These are phyloP conservation scores for Scaptomyza montana DNA, from an alignment of 1,140 invertebrate genomes.

Conservation along the genomic window DNA sequence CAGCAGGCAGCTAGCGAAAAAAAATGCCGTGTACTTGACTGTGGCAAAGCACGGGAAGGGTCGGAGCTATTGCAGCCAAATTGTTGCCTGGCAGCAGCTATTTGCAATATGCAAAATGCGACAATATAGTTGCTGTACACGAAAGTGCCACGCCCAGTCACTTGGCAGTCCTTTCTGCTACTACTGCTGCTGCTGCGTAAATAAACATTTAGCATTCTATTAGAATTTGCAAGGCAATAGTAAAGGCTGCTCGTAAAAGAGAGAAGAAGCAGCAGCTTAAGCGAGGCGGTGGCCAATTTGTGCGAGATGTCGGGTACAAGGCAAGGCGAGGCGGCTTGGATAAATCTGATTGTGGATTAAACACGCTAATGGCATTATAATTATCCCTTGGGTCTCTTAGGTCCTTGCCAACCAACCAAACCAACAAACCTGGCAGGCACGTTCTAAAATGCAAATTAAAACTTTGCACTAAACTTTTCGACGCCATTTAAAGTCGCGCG, in stretches of 20 bases:
- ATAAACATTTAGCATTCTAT: constrained; percentile 81
- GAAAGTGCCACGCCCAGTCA: constrained; percentile 60
- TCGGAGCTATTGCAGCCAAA: constrained; percentile 11
- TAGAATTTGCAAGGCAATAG: constrained; percentile 66
- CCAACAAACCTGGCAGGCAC: constrained; percentile 32
- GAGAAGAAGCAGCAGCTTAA: constrained; percentile 45
- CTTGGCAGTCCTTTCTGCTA: constrained; percentile 31
- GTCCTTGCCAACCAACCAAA: constrained; percentile 1
- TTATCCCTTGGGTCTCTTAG: constrained; percentile 66
- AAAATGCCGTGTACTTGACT: constrained; percentile 33
- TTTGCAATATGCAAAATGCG: constrained; percentile 79
- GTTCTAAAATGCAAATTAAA: constrained; percentile 68
- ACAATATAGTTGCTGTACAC: constrained; percentile 60
- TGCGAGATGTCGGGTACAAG: constrained; percentile 9
- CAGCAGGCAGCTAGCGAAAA: constrained; percentile 18
- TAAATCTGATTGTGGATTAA: constrained; percentile 77
- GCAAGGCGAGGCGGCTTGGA: constrained; percentile 4
- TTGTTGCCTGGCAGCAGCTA: constrained; percentile 41
- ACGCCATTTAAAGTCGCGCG: constrained; percentile 63
- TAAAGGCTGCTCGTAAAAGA: constrained; percentile 10
- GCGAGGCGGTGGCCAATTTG: constrained; percentile 62
- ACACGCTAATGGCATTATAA: constrained; percentile 82
- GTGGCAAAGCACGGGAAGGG: background rate
- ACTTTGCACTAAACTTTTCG: constrained; percentile 61
- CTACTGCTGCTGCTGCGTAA: constrained; percentile 55